Evolutionary conservation across 2,113 vertebrate genomes (phyloP), one percentile per base, ranked within the genome.

Genomic region (Neodontobutis hainanensis): DNA sequence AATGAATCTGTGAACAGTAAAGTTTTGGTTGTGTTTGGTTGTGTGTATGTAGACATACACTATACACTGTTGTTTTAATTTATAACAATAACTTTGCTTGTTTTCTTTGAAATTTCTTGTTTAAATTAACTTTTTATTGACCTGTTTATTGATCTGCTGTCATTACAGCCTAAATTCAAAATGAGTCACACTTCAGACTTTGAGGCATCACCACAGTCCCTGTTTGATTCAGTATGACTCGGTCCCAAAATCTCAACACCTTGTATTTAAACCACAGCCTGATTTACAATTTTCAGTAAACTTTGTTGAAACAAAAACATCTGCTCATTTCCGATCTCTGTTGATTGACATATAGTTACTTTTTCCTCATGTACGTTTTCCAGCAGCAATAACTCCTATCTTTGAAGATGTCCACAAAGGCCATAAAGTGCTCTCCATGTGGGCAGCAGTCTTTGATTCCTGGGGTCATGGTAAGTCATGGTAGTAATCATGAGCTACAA

Each of bases 391-490:
- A 76, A 78, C 84, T 61, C 70, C 64, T 47, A 69, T 52, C 62
- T 63, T 57, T 70, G 64, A 77, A 74, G 63, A 86, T 68, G 77
- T 82, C 67, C 77, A 47, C 73, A 40, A 63, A 12, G 70, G 11
- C 59, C 61, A 49, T 66, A 78, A 85, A 77, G 64, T 81, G 79
- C 71, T 74, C 56, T 68, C 10, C 78, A 78, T 87, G 88, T 80
- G 76, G 83, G 81, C 71, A 40, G 50, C 62, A 75, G 70, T 68
- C 89, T 90, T 88, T 91, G 88, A 89, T 90, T 84, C 36, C 64
- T 57, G 3, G 61, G 53, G 49, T 43, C 61, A 55, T 73, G 63
- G 69, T 73, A 85, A 87, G 82, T 27, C 19, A 27, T 27, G 19
- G 19, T 82, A 85, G 81, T 83, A 71, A 85, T 78, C 76, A 43